These are phyloP conservation scores for Anisognathus igniventris DNA, from an alignment of 2,797 vertebrate genomes.

Conservation along the genomic window DNA sequence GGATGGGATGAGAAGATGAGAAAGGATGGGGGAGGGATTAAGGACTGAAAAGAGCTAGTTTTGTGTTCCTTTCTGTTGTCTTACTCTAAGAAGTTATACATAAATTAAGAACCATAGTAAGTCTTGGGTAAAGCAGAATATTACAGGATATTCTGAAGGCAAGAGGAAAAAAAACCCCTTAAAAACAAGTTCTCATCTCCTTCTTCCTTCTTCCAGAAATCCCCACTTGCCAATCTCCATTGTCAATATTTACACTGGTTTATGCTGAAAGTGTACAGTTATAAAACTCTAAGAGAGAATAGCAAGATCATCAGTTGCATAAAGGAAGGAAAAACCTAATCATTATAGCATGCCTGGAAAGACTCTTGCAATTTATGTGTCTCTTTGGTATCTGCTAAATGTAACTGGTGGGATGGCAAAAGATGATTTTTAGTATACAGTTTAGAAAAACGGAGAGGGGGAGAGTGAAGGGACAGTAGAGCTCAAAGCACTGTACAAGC, in stretches of 20 bases:
- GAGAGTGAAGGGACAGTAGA: background rate
- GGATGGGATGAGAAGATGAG: background rate
- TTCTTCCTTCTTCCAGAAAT: conserved; percentile 2
- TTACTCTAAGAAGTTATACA: background rate
- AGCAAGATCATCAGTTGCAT: background rate
- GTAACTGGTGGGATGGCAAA: background rate
- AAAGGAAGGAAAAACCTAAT: background rate
- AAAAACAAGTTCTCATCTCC: background rate
- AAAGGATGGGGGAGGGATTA: background rate
- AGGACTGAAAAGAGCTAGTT: background rate
- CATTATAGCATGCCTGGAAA: background rate
- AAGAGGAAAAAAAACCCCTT: background rate
- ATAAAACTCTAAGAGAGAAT: background rate
- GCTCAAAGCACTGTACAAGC: background rate
- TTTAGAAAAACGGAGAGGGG: background rate
- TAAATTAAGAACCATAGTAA: background rate
- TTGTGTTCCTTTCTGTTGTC: background rate
- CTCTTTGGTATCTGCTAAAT: background rate
- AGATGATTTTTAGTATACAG: background rate
- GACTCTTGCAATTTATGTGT: background rate
- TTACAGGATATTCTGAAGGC: background rate
- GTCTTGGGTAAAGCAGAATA: background rate
- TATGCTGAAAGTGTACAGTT: background rate
- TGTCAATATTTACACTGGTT: conserved; percentile 20
- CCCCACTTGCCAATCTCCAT: background rate